A percentile compares a stretch with the other conserved stretches of the same genome.
Conservation (phyloP, 1,140 invertebrate species). For the Polypedilum pembai region DNA sequence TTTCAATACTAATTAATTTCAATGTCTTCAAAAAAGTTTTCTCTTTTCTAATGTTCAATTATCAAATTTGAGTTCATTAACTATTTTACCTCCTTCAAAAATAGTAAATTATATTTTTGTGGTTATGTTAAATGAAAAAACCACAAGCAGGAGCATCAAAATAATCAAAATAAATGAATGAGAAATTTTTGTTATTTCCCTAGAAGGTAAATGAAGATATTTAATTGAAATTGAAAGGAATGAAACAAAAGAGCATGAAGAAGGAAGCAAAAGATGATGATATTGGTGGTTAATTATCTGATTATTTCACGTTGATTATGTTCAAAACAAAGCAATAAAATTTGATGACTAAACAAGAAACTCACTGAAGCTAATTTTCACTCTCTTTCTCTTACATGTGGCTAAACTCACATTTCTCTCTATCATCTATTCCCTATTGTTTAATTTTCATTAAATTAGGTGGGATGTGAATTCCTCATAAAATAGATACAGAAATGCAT, state of each 20-base stretch:
- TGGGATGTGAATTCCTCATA: not conserved
- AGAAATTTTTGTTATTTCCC: no score
- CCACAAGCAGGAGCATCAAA: no score
- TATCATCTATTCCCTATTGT: slow-evolving; percentile 2
- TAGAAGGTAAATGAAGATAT: no score
- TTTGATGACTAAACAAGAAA: slow-evolving; percentile 28
- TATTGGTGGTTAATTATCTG: slow-evolving; percentile 26
- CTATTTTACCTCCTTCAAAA: no score
- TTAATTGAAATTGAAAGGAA: no score
- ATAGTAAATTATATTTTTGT: no score
- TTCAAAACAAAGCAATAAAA: slow-evolving; percentile 23
- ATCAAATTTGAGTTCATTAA: no score
- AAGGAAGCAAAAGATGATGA: not conserved
- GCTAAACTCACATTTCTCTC: not conserved
- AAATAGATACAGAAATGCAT: slow-evolving; percentile 14
- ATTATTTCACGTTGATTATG: slow-evolving; percentile 25
- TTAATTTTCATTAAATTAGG: slow-evolving; percentile 27
- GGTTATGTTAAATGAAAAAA: no score
- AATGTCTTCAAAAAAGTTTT: no score
- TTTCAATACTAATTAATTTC: no score
- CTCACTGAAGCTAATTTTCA: not conserved
- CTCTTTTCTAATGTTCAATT: no score
- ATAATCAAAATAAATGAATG: no score
- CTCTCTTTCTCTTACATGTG: not conserved
- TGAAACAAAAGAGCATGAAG: not conserved